These are phyloP conservation scores for Strongylocentrotus purpuratus DNA, from an alignment of 35 echinoderm and acorn worm species.

Conservation along the genomic window DNA sequence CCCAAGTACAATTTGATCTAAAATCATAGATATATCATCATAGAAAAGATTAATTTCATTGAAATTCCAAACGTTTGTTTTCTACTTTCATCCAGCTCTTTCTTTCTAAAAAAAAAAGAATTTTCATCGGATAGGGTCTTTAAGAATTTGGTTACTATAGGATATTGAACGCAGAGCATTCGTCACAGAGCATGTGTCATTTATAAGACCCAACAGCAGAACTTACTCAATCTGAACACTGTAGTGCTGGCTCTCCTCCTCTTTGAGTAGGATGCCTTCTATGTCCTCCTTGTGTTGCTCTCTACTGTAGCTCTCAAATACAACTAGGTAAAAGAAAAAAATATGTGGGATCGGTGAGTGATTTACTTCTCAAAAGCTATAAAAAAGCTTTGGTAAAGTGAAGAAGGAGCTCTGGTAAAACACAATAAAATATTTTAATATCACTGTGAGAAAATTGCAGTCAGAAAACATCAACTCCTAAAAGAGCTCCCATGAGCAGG, in stretches of 20 bases:
- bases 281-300: constrained; percentile 77
- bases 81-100: too few relatives aligned
- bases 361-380: neutral
- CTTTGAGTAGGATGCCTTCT: constrained; percentile 65
- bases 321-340: constrained; percentile 32
- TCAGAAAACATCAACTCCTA: too few relatives aligned
- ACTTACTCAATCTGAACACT: constrained; percentile 85
- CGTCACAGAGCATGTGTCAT: too few relatives aligned
- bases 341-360: neutral
- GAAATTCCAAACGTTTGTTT: neutral
- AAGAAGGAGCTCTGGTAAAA: too few relatives aligned
- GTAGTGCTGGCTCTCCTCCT: constrained; percentile 75
- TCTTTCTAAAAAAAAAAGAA: too few relatives aligned
- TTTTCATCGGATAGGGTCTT: too few relatives aligned
- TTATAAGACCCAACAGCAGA: neutral
- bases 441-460: too few relatives aligned
- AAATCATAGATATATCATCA: neutral
- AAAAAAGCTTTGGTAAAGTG: neutral
- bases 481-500: too few relatives aligned
- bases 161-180: too few relatives aligned
- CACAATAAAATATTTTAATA: too few relatives aligned
- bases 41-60: neutral
- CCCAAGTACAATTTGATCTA: neutral
- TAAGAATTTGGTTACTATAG: too few relatives aligned
- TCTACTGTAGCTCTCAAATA: constrained; percentile 76